Conservation (phyloP, 2,113 vertebrate species). For the Penelope pileata region DNA sequence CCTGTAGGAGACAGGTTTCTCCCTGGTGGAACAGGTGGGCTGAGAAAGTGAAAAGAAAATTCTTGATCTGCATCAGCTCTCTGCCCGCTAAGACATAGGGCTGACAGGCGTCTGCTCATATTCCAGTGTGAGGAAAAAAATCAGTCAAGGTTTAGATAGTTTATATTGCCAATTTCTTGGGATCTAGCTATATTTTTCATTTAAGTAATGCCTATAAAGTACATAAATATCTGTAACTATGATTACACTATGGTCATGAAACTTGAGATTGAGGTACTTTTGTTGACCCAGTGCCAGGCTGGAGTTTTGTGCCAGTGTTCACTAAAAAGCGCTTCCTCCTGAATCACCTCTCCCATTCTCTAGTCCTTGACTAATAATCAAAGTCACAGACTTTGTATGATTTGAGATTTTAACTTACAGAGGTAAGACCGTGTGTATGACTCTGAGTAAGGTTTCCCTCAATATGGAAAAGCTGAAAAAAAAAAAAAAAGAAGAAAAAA, state of each 20-base stretch:
- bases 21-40: background rate
- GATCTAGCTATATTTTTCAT: background rate
- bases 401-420: background rate
- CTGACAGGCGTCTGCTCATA: background rate
- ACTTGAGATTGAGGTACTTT: background rate
- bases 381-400: background rate
- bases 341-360: background rate
- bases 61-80: background rate
- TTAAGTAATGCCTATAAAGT: background rate
- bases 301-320: rapidly evolving
- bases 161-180: background rate
- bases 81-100: background rate
- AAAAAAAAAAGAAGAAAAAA: background rate
- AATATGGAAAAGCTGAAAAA: background rate
- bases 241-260: rapidly evolving
- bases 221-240: background rate
- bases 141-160: background rate
- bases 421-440: background rate
- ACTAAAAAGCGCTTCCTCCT: background rate
- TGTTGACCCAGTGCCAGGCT: background rate
- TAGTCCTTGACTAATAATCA: background rate
- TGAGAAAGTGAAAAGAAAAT: background rate
- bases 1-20: background rate
- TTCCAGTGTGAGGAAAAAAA: background rate
- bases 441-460: background rate